Base-by-base conservation (phyloP, 2,113 vertebrate species). In the Osmerus eperlanus region DNA sequence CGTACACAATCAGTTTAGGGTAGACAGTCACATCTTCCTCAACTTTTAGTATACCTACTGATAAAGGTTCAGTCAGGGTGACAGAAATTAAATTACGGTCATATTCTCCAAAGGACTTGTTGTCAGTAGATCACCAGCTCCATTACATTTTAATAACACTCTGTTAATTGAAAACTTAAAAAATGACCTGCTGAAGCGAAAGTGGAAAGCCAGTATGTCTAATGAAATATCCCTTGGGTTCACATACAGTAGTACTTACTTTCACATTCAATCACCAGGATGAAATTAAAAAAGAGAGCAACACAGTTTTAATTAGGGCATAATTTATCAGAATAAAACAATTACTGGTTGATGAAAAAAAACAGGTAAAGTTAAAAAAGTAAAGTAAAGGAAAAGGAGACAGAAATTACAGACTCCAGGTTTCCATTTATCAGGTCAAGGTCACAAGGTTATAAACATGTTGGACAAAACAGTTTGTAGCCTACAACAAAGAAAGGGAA, bases 231-330 rank as follows among this genome's bases (percentile, higher is more conserved):
- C 86, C 87, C 85, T 75, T 71, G 88, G 86, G 88, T 82, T 78
- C 64, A 69, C 56, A 84, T 79, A 87, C 81, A 86, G 81, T 82
- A 78, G 86, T 91, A 87, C 87, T 90, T 85, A 87, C 86, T 84
- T 65, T 68, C 76, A 83, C 73, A 88, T 86, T 86, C 86, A 85
- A 89, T 90, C 85, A 89, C 84, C 75, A 77, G 55, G 67, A 66
- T 80, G 72, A 85, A 78, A 89, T 88, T 85, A 87, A 84, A 79
- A 68, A 80, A 81, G 77, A 83, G 70, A 78, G 74, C 72, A 84
- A 78, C 67, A 76, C 75, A 63, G 28, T 88, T 87, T 89, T 89
- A 89, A 89, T 89, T 89, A 87, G 88, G 87, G 74, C 88, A 86
- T 74, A 75, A 74, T 79, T 71, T 74, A 62, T 51, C 67, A 85